These are phyloP conservation scores for Paramisgurnus dabryanus DNA, from an alignment of 2,113 vertebrate genomes.

Conservation along the genomic window DNA sequence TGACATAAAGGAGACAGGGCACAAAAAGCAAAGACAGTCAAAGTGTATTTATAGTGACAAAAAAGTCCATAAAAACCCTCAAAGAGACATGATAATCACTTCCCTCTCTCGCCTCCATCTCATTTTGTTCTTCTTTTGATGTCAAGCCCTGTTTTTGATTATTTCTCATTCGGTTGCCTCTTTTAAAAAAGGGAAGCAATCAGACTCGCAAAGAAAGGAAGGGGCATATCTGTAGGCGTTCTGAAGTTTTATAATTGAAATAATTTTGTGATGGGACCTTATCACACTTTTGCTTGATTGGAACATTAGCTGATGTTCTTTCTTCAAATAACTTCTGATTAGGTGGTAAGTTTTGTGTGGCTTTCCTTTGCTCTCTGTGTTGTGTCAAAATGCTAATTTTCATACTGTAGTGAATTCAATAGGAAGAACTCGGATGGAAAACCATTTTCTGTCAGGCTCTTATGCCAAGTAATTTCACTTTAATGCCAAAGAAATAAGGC, in stretches of 20 bases:
- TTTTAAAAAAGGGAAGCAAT: neutral
- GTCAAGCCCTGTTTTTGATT: conserved; percentile 13
- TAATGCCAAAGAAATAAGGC: too few relatives aligned
- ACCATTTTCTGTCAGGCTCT: too few relatives aligned
- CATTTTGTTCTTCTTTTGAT: conserved; percentile 12
- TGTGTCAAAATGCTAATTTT: neutral
- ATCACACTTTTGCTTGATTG: conserved; percentile 1
- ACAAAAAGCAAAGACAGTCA: neutral
- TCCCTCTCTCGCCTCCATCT: neutral
- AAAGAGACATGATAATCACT: conserved; percentile 15
- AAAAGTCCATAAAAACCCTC: conserved; percentile 1
- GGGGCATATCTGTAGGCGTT: neutral
- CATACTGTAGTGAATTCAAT: neutral
- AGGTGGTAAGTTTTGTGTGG: neutral
- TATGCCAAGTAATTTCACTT: too few relatives aligned
- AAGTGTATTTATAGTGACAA: neutral
- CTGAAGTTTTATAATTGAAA: neutral
- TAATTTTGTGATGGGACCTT: neutral
- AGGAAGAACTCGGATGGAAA: too few relatives aligned
- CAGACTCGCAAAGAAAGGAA: neutral
- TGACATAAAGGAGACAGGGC: neutral
- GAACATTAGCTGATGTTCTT: neutral
- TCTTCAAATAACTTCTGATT: neutral
- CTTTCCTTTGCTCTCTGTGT: neutral
- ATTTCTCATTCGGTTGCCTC: neutral